phyloP scores from a whole-genome alignment of 2,113 vertebrate genomes.

The Sardina pilchardus region DNA sequence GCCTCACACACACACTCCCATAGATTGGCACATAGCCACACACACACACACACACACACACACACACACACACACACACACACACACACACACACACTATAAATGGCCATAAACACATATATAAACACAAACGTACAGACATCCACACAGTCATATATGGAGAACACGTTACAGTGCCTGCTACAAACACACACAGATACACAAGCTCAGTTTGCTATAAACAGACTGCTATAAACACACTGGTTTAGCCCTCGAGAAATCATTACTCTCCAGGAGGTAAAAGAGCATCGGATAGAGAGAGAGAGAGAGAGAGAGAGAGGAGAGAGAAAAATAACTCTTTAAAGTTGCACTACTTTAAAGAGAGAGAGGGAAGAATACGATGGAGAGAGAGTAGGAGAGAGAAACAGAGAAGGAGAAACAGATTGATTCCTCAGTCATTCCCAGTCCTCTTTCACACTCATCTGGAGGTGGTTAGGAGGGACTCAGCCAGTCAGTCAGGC shows the following conservation, averaged over 20 bases:
- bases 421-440: background rate
- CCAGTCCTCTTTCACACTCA: constrained; percentile 27
- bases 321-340: constrained; percentile 34
- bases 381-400: constrained; percentile 22
- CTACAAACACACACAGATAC: constrained; percentile 12
- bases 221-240: background rate
- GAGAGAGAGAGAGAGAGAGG: too few relatives aligned
- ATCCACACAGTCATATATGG: background rate
- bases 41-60: background rate
- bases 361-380: constrained; percentile 11
- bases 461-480: constrained; percentile 48
- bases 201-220: background rate
- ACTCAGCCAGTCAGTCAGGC: background rate
- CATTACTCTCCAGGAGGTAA: background rate
- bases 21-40: background rate
- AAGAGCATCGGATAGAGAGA: background rate
- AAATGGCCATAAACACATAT: background rate
- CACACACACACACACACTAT: background rate
- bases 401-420: constrained; percentile 14
- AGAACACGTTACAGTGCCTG: background rate
- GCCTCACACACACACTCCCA: background rate
- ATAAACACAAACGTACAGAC: background rate
- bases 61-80: background rate
- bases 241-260: background rate
- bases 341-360: constrained; percentile 22